Percentiles rank a stretch among this genome's conserved stretches.
phyloP scores from a whole-genome alignment of 2,797 vertebrate genomes.

The Psittacula echo region DNA sequence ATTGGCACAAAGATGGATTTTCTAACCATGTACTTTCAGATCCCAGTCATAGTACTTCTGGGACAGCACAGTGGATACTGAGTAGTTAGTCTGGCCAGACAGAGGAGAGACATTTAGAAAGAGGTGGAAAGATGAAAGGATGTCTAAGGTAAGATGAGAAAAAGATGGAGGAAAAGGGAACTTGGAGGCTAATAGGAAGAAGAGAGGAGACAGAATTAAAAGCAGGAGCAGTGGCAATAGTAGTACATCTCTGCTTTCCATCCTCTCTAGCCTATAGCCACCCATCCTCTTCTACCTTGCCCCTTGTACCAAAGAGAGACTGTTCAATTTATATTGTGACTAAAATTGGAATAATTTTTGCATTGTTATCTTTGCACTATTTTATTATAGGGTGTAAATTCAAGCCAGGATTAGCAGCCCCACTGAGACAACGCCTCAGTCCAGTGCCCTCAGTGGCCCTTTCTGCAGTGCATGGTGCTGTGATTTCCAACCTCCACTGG shows the following conservation, averaged over 20 bases:
- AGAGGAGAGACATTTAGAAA: neutral
- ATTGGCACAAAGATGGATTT: neutral
- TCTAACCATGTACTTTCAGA: neutral
- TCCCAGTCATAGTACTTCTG: neutral
- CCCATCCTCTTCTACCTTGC: neutral
- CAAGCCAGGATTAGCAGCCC: neutral
- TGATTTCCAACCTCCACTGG: neutral
- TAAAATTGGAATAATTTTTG: neutral
- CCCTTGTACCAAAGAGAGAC: neutral
- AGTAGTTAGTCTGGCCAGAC: fast-evolving
- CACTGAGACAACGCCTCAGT: neutral
- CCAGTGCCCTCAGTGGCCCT: neutral
- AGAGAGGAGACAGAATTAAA: neutral
- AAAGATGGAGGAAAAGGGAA: neutral
- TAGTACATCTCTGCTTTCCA: neutral
- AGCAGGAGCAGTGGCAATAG: neutral
- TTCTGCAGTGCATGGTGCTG: neutral
- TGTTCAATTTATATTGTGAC: neutral
- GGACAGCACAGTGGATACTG: neutral
- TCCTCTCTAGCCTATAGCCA: neutral
- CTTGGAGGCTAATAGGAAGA: neutral
- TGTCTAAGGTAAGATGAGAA: neutral
- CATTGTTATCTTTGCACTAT: neutral
- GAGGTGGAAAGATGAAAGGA: neutral
- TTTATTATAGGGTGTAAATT: neutral